Conservation (phyloP, 1,140 invertebrate species). For the Pseudomyrmex gracilis region DNA sequence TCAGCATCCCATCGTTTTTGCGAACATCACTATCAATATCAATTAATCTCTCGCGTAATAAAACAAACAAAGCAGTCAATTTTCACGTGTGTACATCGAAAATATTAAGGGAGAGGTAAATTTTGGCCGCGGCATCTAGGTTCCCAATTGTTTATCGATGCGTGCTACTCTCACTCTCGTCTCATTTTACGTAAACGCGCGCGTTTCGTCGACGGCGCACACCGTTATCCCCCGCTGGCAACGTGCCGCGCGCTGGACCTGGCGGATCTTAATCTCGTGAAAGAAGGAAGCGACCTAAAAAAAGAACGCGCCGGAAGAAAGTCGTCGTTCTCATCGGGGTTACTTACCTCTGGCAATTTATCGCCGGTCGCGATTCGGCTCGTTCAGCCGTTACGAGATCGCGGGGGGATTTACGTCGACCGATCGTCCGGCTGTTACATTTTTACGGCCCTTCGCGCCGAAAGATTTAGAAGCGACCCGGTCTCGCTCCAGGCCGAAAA, state of each 20-base stretch:
- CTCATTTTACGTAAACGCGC: constrained; percentile 44
- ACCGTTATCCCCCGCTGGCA: constrained; percentile 53
- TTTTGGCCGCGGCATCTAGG: not conserved
- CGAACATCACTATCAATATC: not conserved
- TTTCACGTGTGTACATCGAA: not conserved
- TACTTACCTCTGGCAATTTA: constrained; percentile 67
- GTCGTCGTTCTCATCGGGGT: constrained; percentile 55
- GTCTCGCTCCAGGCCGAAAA: not conserved
- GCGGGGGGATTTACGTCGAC: constrained; percentile 26
- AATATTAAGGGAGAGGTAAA: constrained; percentile 12
- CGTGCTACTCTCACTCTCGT: constrained; percentile 27
- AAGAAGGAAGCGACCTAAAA: constrained; percentile 52
- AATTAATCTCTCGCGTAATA: not conserved
- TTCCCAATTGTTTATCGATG: not conserved
- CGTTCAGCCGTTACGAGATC: constrained; percentile 10
- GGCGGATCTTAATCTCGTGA: constrained; percentile 63
- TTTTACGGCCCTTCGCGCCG: constrained; percentile 9
- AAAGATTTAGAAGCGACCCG: constrained; percentile 12
- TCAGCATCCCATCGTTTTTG: not conserved
- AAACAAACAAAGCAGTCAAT: not conserved
- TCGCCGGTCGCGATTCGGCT: constrained; percentile 40
- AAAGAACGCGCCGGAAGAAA: constrained; percentile 60
- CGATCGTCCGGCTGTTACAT: constrained; percentile 34
- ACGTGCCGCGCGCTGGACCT: constrained; percentile 56
- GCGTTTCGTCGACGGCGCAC: not conserved